Conservation (phyloP, 2,797 vertebrate species). For the Ptychadena robeensis region DNA sequence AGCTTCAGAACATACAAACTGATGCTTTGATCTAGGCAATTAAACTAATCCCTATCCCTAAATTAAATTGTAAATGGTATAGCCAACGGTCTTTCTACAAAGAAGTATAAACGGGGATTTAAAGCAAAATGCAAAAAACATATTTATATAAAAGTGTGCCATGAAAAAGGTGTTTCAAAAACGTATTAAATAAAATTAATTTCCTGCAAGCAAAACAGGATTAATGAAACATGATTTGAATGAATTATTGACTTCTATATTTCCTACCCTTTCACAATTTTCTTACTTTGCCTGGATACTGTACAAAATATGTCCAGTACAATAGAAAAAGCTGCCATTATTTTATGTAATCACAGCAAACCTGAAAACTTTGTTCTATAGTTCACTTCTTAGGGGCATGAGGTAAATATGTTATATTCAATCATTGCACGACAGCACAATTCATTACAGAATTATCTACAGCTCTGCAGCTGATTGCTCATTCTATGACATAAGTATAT, state of each 20-base stretch:
- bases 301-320: neutral
- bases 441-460: neutral
- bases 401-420: neutral
- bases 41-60: conserved; percentile 59
- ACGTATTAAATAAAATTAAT: conserved; percentile 34
- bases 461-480: neutral
- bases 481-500: neutral
- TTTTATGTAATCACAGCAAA: too few species aligned
- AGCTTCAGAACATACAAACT: conserved; percentile 55
- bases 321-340: neutral
- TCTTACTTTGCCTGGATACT: neutral
- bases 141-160: conserved; percentile 33
- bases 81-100: conserved; percentile 47
- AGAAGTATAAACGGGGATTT: conserved; percentile 40
- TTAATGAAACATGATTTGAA: conserved; percentile 41
- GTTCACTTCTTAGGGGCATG: too few species aligned
- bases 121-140: conserved; percentile 30
- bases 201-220: conserved; percentile 31
- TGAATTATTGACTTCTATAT: conserved; percentile 2
- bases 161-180: conserved; percentile 41
- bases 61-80: conserved; percentile 59
- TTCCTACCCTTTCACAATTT: neutral
- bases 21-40: conserved; percentile 60
- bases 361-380: too few species aligned
- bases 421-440: neutral